Base-by-base conservation (phyloP, 2,113 vertebrate genomes). In the Embiotoca jacksoni region DNA sequence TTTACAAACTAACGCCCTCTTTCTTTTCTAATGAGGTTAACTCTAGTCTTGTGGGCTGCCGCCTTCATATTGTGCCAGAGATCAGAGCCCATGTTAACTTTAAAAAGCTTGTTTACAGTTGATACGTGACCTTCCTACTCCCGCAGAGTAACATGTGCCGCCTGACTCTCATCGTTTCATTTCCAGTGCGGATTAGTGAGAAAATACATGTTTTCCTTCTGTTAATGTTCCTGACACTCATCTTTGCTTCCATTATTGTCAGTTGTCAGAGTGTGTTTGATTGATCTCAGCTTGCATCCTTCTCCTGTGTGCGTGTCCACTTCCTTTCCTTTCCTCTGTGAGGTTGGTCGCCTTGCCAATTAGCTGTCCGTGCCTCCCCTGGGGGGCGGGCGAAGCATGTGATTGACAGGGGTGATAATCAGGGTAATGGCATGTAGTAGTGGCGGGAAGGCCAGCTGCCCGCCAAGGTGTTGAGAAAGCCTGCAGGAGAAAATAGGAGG, bases 371-470 rank as follows among this genome's bases (percentile, higher is more conserved):
- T 71, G 70, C 49, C 32, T 78, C 36, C 74, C 79, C 79, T 7
- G 3, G 35, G 23, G 61, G 62, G 46, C 46, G 68, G 39, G 67
- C 1, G 57, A 56, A 50, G 68, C 67, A 5, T 71, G 50, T 87
- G 91, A 93, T 87, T 86, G 92, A 91, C 92, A 85, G 83, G 36
- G 50, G 68, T 88, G 88, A 86, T 92, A 89, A 93, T 93, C 91
- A 50, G 56, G 31, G 75, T 92, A 92, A 93, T 92, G 82, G 82
- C 59, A 64, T 82, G 50, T 44, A 30, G 63, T 62, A 2, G 75
- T 11, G 74, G 60, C 2, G 9, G 53, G 7, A 10, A 76, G 72
- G 75, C 86, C 90, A 90, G 89, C 83, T 91, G 89, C 62, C 81
- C 73, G 80, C 86, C 75, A 83, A 92, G 89, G 89, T 90, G 91